A percentile compares a stretch with the other conserved stretches of the same genome.
These are phyloP conservation scores for Argyrosomus japonicus DNA, from an alignment of 2,113 vertebrate species.

Conservation along the genomic window DNA sequence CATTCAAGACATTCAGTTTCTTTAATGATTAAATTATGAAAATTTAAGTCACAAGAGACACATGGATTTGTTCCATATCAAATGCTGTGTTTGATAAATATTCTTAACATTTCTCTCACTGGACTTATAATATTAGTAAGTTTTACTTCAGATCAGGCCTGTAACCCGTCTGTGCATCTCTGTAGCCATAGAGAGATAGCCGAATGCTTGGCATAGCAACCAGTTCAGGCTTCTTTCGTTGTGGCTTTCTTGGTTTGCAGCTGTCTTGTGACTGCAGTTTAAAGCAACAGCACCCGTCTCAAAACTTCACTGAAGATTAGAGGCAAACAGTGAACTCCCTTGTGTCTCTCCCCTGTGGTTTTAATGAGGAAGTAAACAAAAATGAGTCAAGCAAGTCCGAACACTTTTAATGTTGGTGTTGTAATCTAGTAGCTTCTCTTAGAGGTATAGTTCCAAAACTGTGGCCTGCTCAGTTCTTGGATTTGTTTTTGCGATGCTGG, in stretches of 20 bases:
- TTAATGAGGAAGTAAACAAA: constrained; percentile 30
- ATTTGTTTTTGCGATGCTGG: constrained; percentile 43
- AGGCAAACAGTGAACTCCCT: constrained; percentile 19
- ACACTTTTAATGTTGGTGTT: constrained; percentile 17
- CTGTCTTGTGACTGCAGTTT: constrained; percentile 56
- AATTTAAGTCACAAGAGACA: not conserved
- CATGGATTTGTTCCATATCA: not conserved
- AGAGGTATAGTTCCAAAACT: not conserved
- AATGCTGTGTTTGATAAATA: not conserved
- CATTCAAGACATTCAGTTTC: not conserved
- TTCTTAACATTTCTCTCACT: not conserved
- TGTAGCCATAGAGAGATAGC: constrained; percentile 37
- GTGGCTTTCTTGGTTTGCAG: constrained; percentile 57
- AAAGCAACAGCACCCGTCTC: constrained; percentile 34
- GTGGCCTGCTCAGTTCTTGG: not conserved
- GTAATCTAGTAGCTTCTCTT: constrained; percentile 15
- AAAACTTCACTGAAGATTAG: constrained; percentile 10
- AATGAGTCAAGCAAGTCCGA: constrained; percentile 7
- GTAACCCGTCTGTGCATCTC: constrained; percentile 9
- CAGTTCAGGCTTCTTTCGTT: constrained; percentile 58
- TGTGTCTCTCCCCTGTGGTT: not conserved
- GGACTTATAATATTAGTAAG: not conserved
- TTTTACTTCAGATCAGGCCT: constrained; percentile 1
- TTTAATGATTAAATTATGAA: not conserved
- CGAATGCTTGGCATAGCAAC: constrained; percentile 71